A percentile compares a stretch with the other conserved stretches of the same genome.
Evolutionary conservation across 2,888 invertebrate genomes (phyloP).

Genomic region (Aphodius granarius): DNA sequence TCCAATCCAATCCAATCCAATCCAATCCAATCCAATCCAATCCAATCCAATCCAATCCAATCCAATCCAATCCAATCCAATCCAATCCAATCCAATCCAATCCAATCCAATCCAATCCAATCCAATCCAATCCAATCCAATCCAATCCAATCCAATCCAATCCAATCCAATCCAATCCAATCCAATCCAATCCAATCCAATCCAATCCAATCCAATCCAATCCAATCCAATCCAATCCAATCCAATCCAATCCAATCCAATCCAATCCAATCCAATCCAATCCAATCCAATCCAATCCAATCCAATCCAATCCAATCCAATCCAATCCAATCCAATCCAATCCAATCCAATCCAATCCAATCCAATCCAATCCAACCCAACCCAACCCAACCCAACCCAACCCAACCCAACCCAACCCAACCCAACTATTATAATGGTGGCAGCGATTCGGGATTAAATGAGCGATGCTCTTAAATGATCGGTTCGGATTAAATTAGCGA

Average conservation of each 20-base stretch:
- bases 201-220: no score
- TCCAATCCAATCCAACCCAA: slow-evolving; percentile 9
- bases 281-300: slow-evolving; percentile 29
- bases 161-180: slow-evolving; percentile 10
- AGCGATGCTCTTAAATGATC: no score
- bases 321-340: slow-evolving; percentile 9
- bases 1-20: slow-evolving; percentile 23
- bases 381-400: slow-evolving; percentile 16
- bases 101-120: slow-evolving; percentile 26
- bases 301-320: slow-evolving; percentile 17
- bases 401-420: slow-evolving; percentile 19
- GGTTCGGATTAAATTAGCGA: no score
- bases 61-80: slow-evolving; percentile 23
- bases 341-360: slow-evolving; percentile 22
- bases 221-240: no score
- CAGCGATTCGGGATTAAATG: no score
- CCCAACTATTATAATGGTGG: no score
- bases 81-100: slow-evolving; percentile 26
- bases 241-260: slow-evolving; percentile 34
- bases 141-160: slow-evolving; percentile 16
- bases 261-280: slow-evolving; percentile 29
- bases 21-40: slow-evolving; percentile 23
- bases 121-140: slow-evolving; percentile 15
- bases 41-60: slow-evolving; percentile 22
- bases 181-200: neutral